Evolutionary conservation across 1,140 invertebrate genomes (phyloP), one percentile per base, ranked within the genome.

Genomic region (Trichonephila clavipes): DNA sequence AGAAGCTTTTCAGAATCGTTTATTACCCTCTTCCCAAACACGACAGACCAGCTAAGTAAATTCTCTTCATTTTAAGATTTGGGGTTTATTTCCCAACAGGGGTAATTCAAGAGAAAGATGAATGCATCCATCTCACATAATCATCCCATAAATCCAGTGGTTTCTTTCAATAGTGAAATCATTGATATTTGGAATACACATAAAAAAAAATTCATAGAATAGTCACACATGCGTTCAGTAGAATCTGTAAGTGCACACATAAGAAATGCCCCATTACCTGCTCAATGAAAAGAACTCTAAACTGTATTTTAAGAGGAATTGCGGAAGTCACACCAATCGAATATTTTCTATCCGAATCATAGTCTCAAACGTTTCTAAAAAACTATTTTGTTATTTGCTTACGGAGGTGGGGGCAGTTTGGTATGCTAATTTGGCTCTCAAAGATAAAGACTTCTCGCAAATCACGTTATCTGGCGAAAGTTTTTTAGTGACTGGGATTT

Each of bases 381-480:
- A 40, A 77, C 28, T 77, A 77, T 77, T 77, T 77, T 77, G 72
- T 77, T 77, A 77, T 77, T 77, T 40, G 72, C 21, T 64, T 64
- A 64, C 5, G 62, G 18, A 19, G 62, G 14, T 77, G 5, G 72
- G 16, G 34, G 72, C 72, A 77, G 28, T 77, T n/a, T 34, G 72
- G 69, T 28, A 77, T 77, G 12, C 69, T 77, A 28, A 77, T 77
- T 16, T 19, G 72, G 72, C 28, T 34, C 28, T 34, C 28, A 34
- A 64, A 64, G 72, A 77, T 34, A 34, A 40, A 40, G 28, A 40
- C 18, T 77, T 7, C 18, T 8, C 72, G 34, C 72, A 77, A 77
- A 77, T 77, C 72, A 77, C 51, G 51, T 77, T 77, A 34, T 77
- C 72, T 1, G 10, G 6, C 24, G 72, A 77, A 69, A 77, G 72